These are phyloP conservation scores for Leistus spinibarbis DNA, from an alignment of 2,888 invertebrate genomes.

Conservation along the genomic window DNA sequence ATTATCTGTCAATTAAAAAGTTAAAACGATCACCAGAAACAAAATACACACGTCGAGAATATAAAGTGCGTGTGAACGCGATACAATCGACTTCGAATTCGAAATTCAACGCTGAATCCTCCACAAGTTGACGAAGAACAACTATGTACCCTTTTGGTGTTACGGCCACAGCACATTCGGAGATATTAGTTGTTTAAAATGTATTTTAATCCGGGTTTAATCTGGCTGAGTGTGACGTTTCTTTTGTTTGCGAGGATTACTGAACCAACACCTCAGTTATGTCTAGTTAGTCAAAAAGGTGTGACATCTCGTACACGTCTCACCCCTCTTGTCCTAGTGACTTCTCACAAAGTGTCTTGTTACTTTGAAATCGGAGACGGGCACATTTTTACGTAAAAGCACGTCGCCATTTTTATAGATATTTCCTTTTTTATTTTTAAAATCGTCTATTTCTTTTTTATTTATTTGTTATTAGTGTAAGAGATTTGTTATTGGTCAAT, in stretches of 20 bases:
- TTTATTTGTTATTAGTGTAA: not conserved
- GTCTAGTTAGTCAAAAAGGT: conserved; percentile 46
- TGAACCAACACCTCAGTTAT: conserved; percentile 51
- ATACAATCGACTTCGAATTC: conserved; percentile 33
- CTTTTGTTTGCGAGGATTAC: conserved; percentile 54
- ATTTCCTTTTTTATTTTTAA: not conserved
- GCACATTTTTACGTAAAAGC: conserved; percentile 24
- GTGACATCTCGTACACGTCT: conserved; percentile 44
- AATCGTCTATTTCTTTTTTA: not conserved
- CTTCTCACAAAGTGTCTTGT: not conserved
- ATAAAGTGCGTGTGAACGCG: conserved; percentile 6
- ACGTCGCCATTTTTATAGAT: conserved; percentile 29
- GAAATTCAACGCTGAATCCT: conserved; percentile 16
- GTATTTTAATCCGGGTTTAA: conserved; percentile 55
- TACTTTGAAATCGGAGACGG: conserved; percentile 30
- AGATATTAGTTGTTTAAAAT: conserved; percentile 56
- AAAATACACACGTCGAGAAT: conserved; percentile 6
- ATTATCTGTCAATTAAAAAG: conserved; percentile 36
- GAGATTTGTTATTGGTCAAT: not conserved
- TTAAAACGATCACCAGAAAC: conserved; percentile 31
- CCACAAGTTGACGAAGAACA: conserved; percentile 26
- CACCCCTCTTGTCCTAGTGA: conserved; percentile 3
- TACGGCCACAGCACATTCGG: not conserved
- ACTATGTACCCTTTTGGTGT: conserved; percentile 43
- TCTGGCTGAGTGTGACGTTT: conserved; percentile 55